A percentile compares a stretch with the other conserved stretches of the same genome.
Evolutionary conservation across 2,888 invertebrate species (phyloP).

Genomic region (Netelia inedita): DNA sequence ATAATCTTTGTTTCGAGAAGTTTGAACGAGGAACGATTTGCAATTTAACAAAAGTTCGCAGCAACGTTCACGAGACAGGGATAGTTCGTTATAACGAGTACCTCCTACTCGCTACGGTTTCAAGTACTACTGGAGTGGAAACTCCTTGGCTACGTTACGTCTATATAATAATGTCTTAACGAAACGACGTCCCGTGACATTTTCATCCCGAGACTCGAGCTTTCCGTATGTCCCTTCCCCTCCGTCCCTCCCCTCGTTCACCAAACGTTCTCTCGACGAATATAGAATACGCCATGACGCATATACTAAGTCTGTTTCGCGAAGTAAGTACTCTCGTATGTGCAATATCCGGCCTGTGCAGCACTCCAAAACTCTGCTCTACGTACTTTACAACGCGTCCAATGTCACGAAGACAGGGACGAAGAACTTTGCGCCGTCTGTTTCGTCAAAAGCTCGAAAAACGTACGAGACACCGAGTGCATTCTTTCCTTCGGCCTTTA

Average conservation of each 20-base stretch:
- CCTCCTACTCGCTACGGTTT: no score
- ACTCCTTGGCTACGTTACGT: no score
- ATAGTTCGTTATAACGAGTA: no score
- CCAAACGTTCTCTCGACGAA: not conserved
- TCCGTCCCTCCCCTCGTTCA: not conserved
- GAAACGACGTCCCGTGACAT: not conserved
- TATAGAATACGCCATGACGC: slow-evolving; percentile 2
- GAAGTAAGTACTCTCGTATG: not conserved
- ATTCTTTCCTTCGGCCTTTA: slow-evolving; percentile 3
- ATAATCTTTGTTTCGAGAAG: no score
- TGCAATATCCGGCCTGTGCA: not conserved
- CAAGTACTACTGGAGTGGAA: no score
- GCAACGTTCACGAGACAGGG: no score
- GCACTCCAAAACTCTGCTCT: slow-evolving; percentile 4
- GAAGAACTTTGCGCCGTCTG: slow-evolving; percentile 18
- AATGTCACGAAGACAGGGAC: not conserved
- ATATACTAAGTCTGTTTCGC: not conserved
- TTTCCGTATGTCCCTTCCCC: not conserved
- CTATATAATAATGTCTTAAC: not conserved
- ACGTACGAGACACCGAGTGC: slow-evolving; percentile 19
- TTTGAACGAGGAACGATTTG: no score
- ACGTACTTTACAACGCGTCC: slow-evolving; percentile 35
- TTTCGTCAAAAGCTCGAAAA: slow-evolving; percentile 37
- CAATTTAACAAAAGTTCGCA: no score
- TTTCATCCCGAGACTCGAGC: not conserved